These are phyloP conservation scores for Carpatolechia fugitivella DNA, from an alignment of 2,888 invertebrate genomes.

Conservation along the genomic window DNA sequence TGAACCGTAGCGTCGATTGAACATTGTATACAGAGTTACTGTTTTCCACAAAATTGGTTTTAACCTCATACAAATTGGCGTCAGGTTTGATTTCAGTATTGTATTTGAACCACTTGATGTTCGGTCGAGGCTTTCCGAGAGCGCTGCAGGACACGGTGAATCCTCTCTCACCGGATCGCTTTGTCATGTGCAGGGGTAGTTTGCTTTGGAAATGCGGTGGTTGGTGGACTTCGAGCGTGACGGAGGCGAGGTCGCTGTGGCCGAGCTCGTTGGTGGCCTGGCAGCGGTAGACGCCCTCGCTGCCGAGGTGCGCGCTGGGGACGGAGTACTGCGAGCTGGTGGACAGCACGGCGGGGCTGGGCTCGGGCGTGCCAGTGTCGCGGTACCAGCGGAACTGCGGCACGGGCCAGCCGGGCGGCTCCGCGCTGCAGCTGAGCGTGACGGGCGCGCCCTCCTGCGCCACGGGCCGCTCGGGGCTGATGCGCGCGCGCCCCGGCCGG, in stretches of 20 bases:
- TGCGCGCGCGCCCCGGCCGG: slow-evolving; percentile 89
- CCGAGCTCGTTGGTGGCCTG: slow-evolving; percentile 94
- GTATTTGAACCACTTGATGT: slow-evolving; percentile 92
- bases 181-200: slow-evolving; percentile 89
- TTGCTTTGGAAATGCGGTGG: slow-evolving; percentile 91
- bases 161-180: slow-evolving; percentile 87
- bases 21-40: slow-evolving; percentile 90
- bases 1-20: slow-evolving; percentile 89
- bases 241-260: slow-evolving; percentile 90
- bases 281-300: slow-evolving; percentile 94
- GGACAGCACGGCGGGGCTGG: slow-evolving; percentile 83
- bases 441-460: slow-evolving; percentile 91
- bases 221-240: slow-evolving; percentile 91
- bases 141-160: slow-evolving; percentile 91
- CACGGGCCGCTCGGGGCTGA: slow-evolving; percentile 90
- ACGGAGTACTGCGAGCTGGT: slow-evolving; percentile 92
- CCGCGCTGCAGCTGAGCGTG: slow-evolving; percentile 90
- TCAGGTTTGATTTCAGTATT: slow-evolving; percentile 88
- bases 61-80: slow-evolving; percentile 88
- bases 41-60: slow-evolving; percentile 87
- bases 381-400: slow-evolving; percentile 95
- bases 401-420: slow-evolving; percentile 95
- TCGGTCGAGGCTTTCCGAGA: slow-evolving; percentile 92
- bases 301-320: slow-evolving; percentile 89
- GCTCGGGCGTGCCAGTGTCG: slow-evolving; percentile 81